phyloP scores from a whole-genome alignment of 2,888 invertebrate species.

The Argyresthia albistria region DNA sequence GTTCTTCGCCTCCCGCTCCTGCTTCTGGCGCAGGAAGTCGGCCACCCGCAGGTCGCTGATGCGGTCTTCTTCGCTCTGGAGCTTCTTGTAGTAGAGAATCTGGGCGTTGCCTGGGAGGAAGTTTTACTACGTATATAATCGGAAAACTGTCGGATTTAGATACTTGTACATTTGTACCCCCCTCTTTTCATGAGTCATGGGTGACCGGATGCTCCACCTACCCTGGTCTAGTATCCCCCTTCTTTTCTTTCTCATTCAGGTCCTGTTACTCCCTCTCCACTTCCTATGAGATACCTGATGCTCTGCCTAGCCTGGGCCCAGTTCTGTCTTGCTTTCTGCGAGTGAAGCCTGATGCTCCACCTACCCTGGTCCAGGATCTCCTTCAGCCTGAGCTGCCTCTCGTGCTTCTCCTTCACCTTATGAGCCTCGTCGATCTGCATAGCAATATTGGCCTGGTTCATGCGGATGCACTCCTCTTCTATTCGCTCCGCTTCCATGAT shows the following conservation, averaged over 20 bases:
- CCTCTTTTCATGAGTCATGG: too few species aligned
- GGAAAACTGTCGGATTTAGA: background rate
- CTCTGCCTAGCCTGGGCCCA: too few species aligned
- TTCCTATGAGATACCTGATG: too few species aligned
- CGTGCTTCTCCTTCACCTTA: conserved; percentile 45
- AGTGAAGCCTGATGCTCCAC: background rate
- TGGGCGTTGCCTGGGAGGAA: conserved; percentile 73
- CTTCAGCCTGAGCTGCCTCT: conserved; percentile 64
- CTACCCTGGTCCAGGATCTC: conserved; percentile 64
- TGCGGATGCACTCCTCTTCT: conserved; percentile 76
- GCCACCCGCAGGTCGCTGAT: conserved; percentile 76
- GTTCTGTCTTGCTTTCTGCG: too few species aligned
- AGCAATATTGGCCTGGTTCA: conserved; percentile 75
- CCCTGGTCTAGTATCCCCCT: conserved; percentile 66
- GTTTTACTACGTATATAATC: too few species aligned
- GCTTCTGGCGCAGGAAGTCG: conserved; percentile 75
- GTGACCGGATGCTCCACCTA: conserved; percentile 14
- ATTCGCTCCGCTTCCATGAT: conserved; percentile 76
- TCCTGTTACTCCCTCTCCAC: too few species aligned
- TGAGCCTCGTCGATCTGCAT: conserved; percentile 76
- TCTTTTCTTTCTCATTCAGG: too few species aligned
- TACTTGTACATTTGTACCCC: too few species aligned
- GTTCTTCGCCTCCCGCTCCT: conserved; percentile 71
- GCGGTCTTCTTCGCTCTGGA: conserved; percentile 77
- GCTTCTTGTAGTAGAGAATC: conserved; percentile 70